Evolutionary conservation across 1,140 invertebrate species (phyloP).

Genomic region (Philopotamus ludificatus): DNA sequence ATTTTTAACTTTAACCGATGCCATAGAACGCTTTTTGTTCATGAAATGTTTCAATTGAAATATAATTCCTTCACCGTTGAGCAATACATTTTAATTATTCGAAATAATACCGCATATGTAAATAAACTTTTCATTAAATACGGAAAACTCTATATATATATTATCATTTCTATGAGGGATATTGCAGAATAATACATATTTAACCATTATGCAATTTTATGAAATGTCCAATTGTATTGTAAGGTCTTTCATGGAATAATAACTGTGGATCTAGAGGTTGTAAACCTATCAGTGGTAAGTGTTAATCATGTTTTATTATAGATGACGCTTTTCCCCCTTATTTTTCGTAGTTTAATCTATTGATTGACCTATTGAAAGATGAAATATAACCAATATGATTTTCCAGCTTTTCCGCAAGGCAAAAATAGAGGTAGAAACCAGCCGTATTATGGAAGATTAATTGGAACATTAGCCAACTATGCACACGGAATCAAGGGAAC

Average conservation of each 20-base stretch:
- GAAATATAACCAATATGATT: not conserved
- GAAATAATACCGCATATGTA: too few species aligned
- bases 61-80: too few species aligned
- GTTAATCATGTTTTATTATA: not conserved
- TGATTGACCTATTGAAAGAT: not conserved
- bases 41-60: too few species aligned
- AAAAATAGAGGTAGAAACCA: slow-evolving; percentile 47
- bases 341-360: not conserved
- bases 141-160: too few species aligned
- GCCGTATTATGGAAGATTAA: slow-evolving; percentile 73
- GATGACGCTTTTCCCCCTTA: not conserved
- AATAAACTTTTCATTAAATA: too few species aligned
- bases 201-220: too few species aligned
- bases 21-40: too few species aligned
- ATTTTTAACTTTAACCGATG: too few species aligned
- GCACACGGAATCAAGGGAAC: slow-evolving; percentile 75
- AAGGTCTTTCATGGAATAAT: slow-evolving; percentile 33
- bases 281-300: slow-evolving; percentile 21
- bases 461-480: slow-evolving; percentile 68
- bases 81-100: too few species aligned
- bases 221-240: too few species aligned
- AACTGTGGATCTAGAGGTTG: slow-evolving; percentile 18
- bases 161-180: too few species aligned
- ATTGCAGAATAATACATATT: too few species aligned
- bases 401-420: slow-evolving; percentile 19